Evolutionary conservation across 2,797 vertebrate species (phyloP).

Genomic region (Oryzias sinensis): DNA sequence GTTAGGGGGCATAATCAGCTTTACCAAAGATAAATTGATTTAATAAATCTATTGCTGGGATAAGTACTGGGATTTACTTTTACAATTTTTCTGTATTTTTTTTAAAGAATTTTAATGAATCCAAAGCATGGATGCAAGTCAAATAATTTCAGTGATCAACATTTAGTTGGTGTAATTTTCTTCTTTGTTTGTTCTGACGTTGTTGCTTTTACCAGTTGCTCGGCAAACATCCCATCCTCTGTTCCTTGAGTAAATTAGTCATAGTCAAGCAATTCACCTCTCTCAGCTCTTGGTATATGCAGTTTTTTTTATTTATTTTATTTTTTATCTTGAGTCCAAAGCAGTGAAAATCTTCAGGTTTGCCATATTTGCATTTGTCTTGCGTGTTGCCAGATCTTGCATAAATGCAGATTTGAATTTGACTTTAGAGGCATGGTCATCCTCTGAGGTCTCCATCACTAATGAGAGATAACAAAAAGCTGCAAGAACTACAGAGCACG

Average conservation of each 20-base stretch:
- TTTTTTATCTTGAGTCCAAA: slow-evolving; percentile 2
- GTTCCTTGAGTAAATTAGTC: background rate
- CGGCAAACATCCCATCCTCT: background rate
- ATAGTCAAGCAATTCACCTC: background rate
- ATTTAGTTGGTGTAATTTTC: background rate
- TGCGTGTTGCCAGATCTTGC: background rate
- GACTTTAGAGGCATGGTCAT: slow-evolving; percentile 27
- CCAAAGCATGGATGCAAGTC: too few relatives aligned
- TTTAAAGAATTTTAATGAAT: too few relatives aligned
- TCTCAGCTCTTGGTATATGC: slow-evolving; percentile 1
- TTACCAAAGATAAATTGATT: too few relatives aligned
- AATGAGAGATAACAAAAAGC: slow-evolving; percentile 1
- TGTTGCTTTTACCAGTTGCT: background rate
- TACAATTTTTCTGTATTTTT: too few relatives aligned
- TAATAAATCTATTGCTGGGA: too few relatives aligned
- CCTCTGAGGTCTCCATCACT: slow-evolving; percentile 27
- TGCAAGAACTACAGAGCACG: slow-evolving; percentile 15
- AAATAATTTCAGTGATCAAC: too few relatives aligned
- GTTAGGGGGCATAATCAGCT: too few relatives aligned
- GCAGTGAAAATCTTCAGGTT: background rate
- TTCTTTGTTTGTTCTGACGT: slow-evolving; percentile 6
- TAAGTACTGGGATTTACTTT: too few relatives aligned
- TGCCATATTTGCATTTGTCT: background rate
- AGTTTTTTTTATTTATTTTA: background rate
- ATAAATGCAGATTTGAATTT: slow-evolving; percentile 12